These are phyloP conservation scores for Cephus nigrinus DNA, from an alignment of 2,888 invertebrate genomes.

Conservation along the genomic window DNA sequence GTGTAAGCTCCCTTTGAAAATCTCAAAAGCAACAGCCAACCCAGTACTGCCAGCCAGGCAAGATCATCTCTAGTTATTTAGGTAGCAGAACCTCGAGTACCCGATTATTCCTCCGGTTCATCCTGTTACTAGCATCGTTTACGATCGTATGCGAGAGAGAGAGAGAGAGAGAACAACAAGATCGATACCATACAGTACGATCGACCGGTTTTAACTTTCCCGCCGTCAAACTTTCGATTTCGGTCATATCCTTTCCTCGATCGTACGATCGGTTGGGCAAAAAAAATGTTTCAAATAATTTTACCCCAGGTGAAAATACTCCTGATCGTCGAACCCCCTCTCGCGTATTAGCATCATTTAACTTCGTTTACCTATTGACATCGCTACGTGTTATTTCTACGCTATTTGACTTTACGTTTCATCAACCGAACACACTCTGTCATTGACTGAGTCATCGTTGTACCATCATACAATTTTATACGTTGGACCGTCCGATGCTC, in stretches of 20 bases:
- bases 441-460: not conserved
- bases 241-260: not conserved
- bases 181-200: not conserved
- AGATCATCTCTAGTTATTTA: not conserved
- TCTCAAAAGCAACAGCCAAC: not conserved
- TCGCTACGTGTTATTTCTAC: not conserved
- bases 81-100: not conserved
- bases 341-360: not conserved
- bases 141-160: not conserved
- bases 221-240: not conserved
- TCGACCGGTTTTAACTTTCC: not conserved
- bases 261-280: not conserved
- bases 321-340: not conserved
- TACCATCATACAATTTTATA: not conserved
- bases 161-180: not conserved
- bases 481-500: not conserved
- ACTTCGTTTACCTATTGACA: not conserved
- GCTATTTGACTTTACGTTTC: not conserved
- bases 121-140: not conserved
- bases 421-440: not conserved
- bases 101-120: not conserved
- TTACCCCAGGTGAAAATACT: not conserved
- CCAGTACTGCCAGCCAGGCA: not conserved
- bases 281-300: not conserved
- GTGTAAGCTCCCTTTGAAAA: not conserved